Conservation (phyloP, 2,888 invertebrate species). For the Ferrisia virgata region DNA sequence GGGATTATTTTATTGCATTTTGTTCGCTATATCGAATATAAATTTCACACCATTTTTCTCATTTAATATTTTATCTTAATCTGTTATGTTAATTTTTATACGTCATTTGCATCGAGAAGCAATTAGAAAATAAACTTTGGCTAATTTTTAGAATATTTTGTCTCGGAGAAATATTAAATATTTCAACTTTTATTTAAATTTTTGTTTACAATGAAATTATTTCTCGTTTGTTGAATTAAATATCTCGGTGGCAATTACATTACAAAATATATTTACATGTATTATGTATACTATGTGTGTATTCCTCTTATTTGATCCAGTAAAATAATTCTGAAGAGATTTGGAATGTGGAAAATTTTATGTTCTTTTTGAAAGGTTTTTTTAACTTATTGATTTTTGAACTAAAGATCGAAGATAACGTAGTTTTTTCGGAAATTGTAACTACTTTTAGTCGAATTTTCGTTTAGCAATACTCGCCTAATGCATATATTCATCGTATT, state of each 20-base stretch:
- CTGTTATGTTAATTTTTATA: not conserved
- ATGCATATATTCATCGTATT: too few species aligned
- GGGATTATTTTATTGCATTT: not conserved
- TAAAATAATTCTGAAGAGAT: not conserved
- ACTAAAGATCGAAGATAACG: not conserved
- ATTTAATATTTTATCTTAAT: slow-evolving; percentile 13
- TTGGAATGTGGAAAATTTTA: not conserved
- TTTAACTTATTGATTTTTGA: not conserved
- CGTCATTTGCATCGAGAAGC: not conserved
- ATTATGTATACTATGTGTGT: too few species aligned
- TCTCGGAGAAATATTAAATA: not conserved
- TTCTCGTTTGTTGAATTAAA: not conserved
- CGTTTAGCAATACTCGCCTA: too few species aligned
- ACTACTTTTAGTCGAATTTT: not conserved
- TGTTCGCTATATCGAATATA: not conserved
- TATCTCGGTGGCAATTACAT: not conserved
- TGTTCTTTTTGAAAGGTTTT: not conserved
- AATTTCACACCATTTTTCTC: not conserved
- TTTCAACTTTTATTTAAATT: not conserved
- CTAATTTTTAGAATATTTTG: not conserved
- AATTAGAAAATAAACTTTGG: not conserved
- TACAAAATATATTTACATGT: too few species aligned
- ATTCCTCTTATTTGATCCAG: not conserved
- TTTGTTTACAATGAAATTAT: not conserved
- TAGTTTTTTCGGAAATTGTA: not conserved